A percentile compares a stretch with the other conserved stretches of the same genome.
Evolutionary conservation across 2,113 vertebrate species (phyloP).

Genomic region (Uria aalge): DNA sequence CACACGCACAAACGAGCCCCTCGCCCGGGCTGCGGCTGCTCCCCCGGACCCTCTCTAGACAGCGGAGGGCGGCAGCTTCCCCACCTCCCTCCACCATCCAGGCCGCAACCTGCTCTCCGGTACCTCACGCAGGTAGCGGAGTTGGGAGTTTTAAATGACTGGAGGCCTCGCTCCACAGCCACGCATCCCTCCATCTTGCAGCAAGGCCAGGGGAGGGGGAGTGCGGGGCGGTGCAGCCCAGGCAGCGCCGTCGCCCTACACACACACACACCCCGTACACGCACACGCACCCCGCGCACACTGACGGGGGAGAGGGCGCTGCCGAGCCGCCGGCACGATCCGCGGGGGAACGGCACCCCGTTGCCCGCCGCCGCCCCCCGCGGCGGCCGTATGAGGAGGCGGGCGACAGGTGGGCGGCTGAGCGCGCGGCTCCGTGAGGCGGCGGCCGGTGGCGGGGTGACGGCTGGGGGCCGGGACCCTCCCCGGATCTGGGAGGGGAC

Average conservation of each 20-base stretch:
- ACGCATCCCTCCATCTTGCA: not conserved
- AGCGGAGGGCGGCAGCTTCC: not conserved
- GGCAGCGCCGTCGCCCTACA: not conserved
- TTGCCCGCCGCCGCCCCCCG: not conserved
- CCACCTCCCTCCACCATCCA: not conserved
- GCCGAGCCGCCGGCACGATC: not conserved
- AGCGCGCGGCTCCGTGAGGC: not conserved
- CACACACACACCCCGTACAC: not conserved
- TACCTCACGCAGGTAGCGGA: not conserved
- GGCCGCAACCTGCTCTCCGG: not conserved
- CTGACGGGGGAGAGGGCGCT: not conserved
- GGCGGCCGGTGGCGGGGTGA: not conserved
- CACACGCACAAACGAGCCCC: not conserved
- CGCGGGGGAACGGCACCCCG: not conserved
- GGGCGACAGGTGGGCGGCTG: not conserved
- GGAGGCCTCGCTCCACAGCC: not conserved
- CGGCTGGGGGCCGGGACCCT: not conserved
- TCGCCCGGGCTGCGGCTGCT: no score
- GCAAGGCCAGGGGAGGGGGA: not conserved
- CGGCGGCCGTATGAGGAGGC: not conserved
- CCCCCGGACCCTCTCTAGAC: not conserved
- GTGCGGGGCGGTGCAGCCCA: not conserved
- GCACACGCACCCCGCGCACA: not conserved
- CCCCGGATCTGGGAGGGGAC: conserved; percentile 49
- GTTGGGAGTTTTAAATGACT: not conserved